These are phyloP conservation scores for Isoperla grammatica DNA, from an alignment of 2,888 invertebrate species.

Conservation along the genomic window DNA sequence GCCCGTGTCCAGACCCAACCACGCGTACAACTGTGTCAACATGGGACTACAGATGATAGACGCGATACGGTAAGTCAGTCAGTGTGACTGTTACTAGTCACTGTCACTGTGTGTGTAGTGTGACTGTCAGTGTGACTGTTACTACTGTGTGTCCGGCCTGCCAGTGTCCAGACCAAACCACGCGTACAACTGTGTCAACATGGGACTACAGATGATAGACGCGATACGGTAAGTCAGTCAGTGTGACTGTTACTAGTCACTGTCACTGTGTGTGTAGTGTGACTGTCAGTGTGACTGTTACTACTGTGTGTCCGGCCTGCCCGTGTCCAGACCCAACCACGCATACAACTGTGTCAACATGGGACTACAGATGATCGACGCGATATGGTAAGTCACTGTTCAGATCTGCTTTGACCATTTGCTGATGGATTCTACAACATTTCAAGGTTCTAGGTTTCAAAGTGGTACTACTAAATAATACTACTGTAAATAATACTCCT, in stretches of 20 bases:
- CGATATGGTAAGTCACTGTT: slow-evolving; percentile 74
- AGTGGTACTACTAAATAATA: no score
- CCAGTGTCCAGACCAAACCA: slow-evolving; percentile 90
- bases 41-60: slow-evolving; percentile 97
- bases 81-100: no score
- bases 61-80: slow-evolving; percentile 77
- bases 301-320: slow-evolving; percentile 90
- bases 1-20: slow-evolving; percentile 87
- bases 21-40: slow-evolving; percentile 91
- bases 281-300: no score
- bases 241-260: no score
- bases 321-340: slow-evolving; percentile 87
- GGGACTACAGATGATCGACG: slow-evolving; percentile 95
- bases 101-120: no score
- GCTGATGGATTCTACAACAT: no score
- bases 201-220: slow-evolving; percentile 95
- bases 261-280: no score
- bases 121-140: slow-evolving; percentile 94
- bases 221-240: slow-evolving; percentile 79
- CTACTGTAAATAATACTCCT: no score
- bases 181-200: slow-evolving; percentile 91
- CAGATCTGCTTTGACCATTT: no score
- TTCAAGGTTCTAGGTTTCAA: no score
- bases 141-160: slow-evolving; percentile 90
- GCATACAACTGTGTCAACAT: slow-evolving; percentile 94